These are phyloP conservation scores for Oscarella lobularis DNA, from an alignment of 37 sponge, comb jelly and placozoan species.

Conservation along the genomic window DNA sequence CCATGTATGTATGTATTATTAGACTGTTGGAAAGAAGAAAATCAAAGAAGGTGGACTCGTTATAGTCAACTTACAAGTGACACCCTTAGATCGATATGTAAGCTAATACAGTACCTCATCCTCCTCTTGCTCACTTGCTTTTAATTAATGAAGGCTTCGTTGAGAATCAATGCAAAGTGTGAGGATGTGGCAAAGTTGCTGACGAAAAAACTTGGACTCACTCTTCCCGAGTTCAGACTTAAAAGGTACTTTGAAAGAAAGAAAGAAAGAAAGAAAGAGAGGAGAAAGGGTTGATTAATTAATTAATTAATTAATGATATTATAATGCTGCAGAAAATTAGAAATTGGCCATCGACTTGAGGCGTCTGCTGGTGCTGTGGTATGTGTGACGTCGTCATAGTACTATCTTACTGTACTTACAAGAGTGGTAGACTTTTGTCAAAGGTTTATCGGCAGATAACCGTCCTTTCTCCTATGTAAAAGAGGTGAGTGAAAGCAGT, in stretches of 20 bases:
- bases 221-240: slow-evolving; percentile 41
- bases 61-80: slow-evolving; percentile 57
- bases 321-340: too few species aligned
- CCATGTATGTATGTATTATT: too few species aligned
- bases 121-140: not conserved
- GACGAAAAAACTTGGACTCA: slow-evolving; percentile 34
- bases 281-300: too few species aligned
- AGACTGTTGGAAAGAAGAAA: not conserved
- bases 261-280: too few species aligned
- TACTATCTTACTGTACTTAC: not conserved
- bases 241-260: too few species aligned
- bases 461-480: slow-evolving; percentile 40
- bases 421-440: slow-evolving; percentile 17
- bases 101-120: not conserved
- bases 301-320: too few species aligned
- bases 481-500: slow-evolving; percentile 7
- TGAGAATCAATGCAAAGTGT: slow-evolving; percentile 54
- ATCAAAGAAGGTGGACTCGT: slow-evolving; percentile 23
- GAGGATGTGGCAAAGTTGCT: slow-evolving; percentile 40
- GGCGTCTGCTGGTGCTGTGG: too few species aligned
- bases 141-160: slow-evolving; percentile 3
- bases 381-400: not conserved
- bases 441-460: slow-evolving; percentile 22
- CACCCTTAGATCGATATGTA: slow-evolving; percentile 32
- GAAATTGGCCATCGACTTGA: too few species aligned